Evolutionary conservation across 2,888 invertebrate genomes (phyloP), one percentile per base, ranked within the genome.

Genomic region (Calephelis perditalis): DNA sequence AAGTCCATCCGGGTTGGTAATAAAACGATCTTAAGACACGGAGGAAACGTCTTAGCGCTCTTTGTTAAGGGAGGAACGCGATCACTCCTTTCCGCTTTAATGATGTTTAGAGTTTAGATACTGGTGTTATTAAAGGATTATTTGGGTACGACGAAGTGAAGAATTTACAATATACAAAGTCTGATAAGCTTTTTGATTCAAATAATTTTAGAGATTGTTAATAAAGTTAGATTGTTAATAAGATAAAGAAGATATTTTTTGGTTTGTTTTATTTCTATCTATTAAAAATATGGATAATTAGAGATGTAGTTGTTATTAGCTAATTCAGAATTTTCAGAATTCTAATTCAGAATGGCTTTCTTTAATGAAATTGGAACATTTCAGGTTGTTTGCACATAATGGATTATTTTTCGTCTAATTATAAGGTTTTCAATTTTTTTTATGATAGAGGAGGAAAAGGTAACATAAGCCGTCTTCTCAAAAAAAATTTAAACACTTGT

Each of bases 1-100:
- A 81, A 86, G 89, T 88, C 90, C 88, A 86, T 87, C 86, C 86
- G 87, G 87, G 79, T 74, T 79, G 82, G 86, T 82, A 86, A 88
- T 89, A 88, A 89, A 88, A 89, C 87, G 86, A 86, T 86, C 86
- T 85, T 83, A 82, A 84, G 84, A 81, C 81, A 81, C 79, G 75
- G 80, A 83, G 81, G 84, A 83, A 86, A 82, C 83, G 84, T 86
- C 89, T 89, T 84, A 80, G 70, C 69, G 74, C 67, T 68, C 68
- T 67, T 66, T 68, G 68, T 68, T 67, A 68, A 58, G 63, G 65
- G 70, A 60, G 68, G 61, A 47, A 56, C 56, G 68, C 66, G 70
- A 66, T 67, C 66, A 68, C 67, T 67, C 64, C 65, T 65, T 65
- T 67, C 66, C 65, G 63, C 67, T 68, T 65, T 66, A 67, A 67